phyloP scores from a whole-genome alignment of 2,113 vertebrate genomes.

The Anguilla japonica region DNA sequence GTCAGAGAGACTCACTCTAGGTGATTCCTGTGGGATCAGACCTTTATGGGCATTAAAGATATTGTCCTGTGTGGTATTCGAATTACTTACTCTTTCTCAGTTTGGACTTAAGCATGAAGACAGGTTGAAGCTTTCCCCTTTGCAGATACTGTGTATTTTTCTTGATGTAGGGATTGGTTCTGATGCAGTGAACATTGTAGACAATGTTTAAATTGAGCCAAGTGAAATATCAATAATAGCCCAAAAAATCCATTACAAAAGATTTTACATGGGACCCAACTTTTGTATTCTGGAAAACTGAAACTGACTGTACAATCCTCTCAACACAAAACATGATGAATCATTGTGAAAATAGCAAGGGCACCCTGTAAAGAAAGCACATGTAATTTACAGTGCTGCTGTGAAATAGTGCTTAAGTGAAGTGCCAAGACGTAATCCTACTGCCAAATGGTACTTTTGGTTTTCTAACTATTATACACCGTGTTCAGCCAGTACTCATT shows the following conservation, averaged over 20 bases:
- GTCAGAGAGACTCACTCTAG: background rate
- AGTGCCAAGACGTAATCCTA: background rate
- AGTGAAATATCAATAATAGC: background rate
- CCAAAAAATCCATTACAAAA: background rate
- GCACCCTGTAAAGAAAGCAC: background rate
- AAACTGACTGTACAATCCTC: background rate
- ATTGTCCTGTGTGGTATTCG: background rate
- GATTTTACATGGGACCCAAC: background rate
- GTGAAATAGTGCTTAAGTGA: background rate
- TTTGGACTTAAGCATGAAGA: background rate
- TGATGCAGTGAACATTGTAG: background rate
- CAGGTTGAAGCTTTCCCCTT: background rate
- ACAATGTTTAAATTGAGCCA: background rate
- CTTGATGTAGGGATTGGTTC: background rate
- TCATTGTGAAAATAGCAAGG: background rate
- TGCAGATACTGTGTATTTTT: background rate
- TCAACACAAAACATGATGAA: background rate
- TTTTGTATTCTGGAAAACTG: background rate
- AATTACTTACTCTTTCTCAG: background rate
- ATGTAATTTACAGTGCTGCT: background rate
- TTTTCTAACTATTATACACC: background rate
- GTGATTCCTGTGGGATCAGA: background rate
- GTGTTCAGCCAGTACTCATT: background rate
- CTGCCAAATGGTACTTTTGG: conserved; percentile 1
- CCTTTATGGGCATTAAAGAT: background rate